These are phyloP conservation scores for Arrhamphus sclerolepis DNA, from an alignment of 2,797 vertebrate genomes.

Conservation along the genomic window DNA sequence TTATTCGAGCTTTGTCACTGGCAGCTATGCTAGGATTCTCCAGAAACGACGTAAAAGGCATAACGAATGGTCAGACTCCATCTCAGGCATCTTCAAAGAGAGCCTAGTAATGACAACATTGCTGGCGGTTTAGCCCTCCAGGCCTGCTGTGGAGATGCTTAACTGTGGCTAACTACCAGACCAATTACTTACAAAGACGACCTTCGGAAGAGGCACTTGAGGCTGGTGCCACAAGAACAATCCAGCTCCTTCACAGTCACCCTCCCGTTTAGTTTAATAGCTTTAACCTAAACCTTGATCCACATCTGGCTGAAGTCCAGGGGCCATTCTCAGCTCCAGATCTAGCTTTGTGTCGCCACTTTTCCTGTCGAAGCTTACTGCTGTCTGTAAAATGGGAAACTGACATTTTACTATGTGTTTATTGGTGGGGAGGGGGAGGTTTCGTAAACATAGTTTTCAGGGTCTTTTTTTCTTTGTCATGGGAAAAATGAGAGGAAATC, in stretches of 20 bases:
- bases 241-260: slow-evolving; percentile 20
- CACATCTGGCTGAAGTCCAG: slow-evolving; percentile 33
- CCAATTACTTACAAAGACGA: slow-evolving; percentile 66
- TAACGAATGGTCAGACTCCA: slow-evolving; percentile 39
- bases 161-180: slow-evolving; percentile 61
- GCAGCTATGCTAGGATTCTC: slow-evolving; percentile 17
- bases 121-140: slow-evolving; percentile 50
- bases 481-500: slow-evolving; percentile 51
- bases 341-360: slow-evolving; percentile 50
- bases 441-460: slow-evolving; percentile 54
- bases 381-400: slow-evolving; percentile 46
- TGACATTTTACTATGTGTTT: slow-evolving; percentile 67
- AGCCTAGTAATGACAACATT: slow-evolving; percentile 53
- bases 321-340: slow-evolving; percentile 43
- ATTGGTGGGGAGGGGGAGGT: slow-evolving; percentile 25
- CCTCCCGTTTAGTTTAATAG: slow-evolving; percentile 42
- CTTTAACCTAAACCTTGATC: slow-evolving; percentile 32
- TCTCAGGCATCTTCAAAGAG: slow-evolving; percentile 60
- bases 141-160: slow-evolving; percentile 54
- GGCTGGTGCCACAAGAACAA: slow-evolving; percentile 44
- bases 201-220: slow-evolving; percentile 59
- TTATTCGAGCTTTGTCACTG: slow-evolving; percentile 31
- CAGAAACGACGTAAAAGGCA: slow-evolving; percentile 18
- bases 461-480: slow-evolving; percentile 40
- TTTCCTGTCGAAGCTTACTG: slow-evolving; percentile 62